These are phyloP conservation scores for Monopterus albus DNA, from an alignment of 2,113 vertebrate species.

Conservation along the genomic window DNA sequence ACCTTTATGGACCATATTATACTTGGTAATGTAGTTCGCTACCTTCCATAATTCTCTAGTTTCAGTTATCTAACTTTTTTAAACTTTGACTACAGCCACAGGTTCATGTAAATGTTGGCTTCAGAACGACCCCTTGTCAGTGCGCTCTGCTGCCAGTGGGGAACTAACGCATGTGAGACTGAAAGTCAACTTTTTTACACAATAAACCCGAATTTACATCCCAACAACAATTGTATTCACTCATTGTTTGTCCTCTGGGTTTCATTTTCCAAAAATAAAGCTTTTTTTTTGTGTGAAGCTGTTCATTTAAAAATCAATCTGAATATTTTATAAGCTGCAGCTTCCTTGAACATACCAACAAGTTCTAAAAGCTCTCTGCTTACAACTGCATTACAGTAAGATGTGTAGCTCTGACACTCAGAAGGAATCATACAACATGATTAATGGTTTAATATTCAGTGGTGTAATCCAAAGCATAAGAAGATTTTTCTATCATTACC, in stretches of 20 bases:
- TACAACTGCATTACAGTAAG: conserved; percentile 36
- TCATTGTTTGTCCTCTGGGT: conserved; percentile 20
- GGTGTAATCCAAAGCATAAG: too few species aligned
- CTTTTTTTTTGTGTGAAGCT: too few species aligned
- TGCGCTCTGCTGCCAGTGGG: background rate
- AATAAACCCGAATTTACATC: conserved; percentile 3
- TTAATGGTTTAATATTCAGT: too few species aligned
- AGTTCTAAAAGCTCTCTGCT: conserved; percentile 23
- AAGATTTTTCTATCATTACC: too few species aligned
- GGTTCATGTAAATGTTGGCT: too few species aligned
- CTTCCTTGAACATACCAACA: conserved; percentile 26
- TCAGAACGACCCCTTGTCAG: background rate
- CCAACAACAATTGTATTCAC: conserved; percentile 20
- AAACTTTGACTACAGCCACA: too few species aligned
- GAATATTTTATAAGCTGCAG: too few species aligned
- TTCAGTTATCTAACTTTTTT: too few species aligned
- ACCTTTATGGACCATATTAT: background rate
- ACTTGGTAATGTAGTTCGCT: background rate
- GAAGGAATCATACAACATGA: conserved; percentile 6
- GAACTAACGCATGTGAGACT: conserved; percentile 2
- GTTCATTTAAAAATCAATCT: too few species aligned
- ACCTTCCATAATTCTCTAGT: background rate
- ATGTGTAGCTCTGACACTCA: conserved; percentile 11
- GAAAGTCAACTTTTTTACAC: background rate
- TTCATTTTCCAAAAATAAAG: conserved; percentile 11